Conservation (phyloP, 2,113 vertebrate genomes). For the Corythornis vintsioides region DNA sequence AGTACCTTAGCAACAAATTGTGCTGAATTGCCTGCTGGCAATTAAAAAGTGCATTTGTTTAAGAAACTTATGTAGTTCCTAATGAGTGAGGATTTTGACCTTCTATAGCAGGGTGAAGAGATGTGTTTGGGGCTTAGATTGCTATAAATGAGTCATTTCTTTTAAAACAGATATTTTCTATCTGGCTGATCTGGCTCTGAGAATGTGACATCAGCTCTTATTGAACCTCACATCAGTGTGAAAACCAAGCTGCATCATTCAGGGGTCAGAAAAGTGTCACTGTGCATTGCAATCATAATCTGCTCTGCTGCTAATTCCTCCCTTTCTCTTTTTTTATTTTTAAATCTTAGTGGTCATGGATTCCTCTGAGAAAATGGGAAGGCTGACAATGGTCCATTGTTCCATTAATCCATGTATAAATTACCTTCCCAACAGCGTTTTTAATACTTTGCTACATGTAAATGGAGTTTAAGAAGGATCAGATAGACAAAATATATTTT, state of each 20-base stretch:
- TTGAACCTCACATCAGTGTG: neutral
- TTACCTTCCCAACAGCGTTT: neutral
- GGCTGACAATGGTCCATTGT: neutral
- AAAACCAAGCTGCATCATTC: neutral
- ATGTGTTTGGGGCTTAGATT: neutral
- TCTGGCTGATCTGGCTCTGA: neutral
- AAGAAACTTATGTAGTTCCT: neutral
- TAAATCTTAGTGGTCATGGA: neutral
- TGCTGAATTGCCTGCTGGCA: constrained; percentile 28
- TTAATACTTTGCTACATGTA: neutral
- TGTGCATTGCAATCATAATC: neutral
- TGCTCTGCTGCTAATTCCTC: neutral
- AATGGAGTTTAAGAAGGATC: neutral
- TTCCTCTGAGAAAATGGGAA: neutral
- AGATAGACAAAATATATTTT: neutral
- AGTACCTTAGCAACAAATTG: constrained; percentile 27
- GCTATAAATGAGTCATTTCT: neutral
- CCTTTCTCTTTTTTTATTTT: neutral
- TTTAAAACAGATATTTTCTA: neutral
- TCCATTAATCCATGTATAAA: neutral
- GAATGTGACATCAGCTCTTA: neutral
- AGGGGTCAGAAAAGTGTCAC: neutral
- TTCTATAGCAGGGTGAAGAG: neutral
- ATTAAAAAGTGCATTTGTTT: constrained; percentile 35
- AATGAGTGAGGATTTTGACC: constrained; percentile 8